Evolutionary conservation across 2,113 vertebrate species (phyloP).

Genomic region (human): GRCh38 chr2:98930001-98930500

Average conservation of each 20-base stretch:
- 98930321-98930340: neutral
- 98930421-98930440: neutral
- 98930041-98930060: neutral
- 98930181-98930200: neutral
- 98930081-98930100: neutral
- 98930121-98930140: fast-evolving
- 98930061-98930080: neutral
- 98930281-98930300: neutral
- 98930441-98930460: neutral
- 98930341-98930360: too few species aligned
- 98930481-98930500: neutral
- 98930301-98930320: neutral
- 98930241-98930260: fast-evolving
- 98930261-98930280: neutral
- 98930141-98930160: neutral
- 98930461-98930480: neutral
- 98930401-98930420: fast-evolving
- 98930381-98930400: neutral
- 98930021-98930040: neutral
- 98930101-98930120: neutral
- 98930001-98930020: neutral
- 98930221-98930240: neutral
- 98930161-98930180: neutral
- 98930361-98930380: fast-evolving
- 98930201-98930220: neutral